These are phyloP conservation scores for Acleris holmiana DNA, from an alignment of 2,888 invertebrate species.

Conservation along the genomic window DNA sequence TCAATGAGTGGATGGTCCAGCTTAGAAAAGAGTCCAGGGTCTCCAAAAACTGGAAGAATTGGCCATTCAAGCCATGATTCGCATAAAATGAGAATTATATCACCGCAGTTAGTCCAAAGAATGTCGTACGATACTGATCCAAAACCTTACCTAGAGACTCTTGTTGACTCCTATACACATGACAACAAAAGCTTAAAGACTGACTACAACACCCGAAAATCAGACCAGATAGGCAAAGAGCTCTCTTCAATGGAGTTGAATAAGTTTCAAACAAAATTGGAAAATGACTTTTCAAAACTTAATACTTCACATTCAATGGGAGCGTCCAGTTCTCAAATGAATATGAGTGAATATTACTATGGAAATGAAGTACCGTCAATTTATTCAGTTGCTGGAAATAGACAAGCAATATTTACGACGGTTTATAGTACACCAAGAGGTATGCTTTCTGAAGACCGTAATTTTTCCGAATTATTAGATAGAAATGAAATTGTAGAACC, in stretches of 20 bases:
- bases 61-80: slow-evolving; percentile 68
- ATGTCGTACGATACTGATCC: slow-evolving; percentile 69
- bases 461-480: slow-evolving; percentile 88
- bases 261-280: slow-evolving; percentile 64
- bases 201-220: slow-evolving; percentile 62
- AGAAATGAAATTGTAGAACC: slow-evolving; percentile 80
- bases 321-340: slow-evolving; percentile 61
- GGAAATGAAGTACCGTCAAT: slow-evolving; percentile 86
- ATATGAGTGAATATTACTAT: slow-evolving; percentile 74
- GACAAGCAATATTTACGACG: slow-evolving; percentile 88
- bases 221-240: slow-evolving; percentile 59
- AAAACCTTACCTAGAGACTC: slow-evolving; percentile 82
- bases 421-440: slow-evolving; percentile 89
- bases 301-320: slow-evolving; percentile 60
- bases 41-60: slow-evolving; percentile 86
- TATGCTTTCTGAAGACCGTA: slow-evolving; percentile 85
- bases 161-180: slow-evolving; percentile 80
- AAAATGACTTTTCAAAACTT: slow-evolving; percentile 60
- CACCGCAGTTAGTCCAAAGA: slow-evolving; percentile 72
- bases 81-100: slow-evolving; percentile 71
- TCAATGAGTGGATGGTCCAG: slow-evolving; percentile 95
- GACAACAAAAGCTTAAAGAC: slow-evolving; percentile 65
- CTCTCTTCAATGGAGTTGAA: slow-evolving; percentile 61
- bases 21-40: slow-evolving; percentile 93
- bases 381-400: slow-evolving; percentile 90